These are phyloP conservation scores for Apodemia duryi DNA, from an alignment of 2,888 invertebrate genomes.

Conservation along the genomic window DNA sequence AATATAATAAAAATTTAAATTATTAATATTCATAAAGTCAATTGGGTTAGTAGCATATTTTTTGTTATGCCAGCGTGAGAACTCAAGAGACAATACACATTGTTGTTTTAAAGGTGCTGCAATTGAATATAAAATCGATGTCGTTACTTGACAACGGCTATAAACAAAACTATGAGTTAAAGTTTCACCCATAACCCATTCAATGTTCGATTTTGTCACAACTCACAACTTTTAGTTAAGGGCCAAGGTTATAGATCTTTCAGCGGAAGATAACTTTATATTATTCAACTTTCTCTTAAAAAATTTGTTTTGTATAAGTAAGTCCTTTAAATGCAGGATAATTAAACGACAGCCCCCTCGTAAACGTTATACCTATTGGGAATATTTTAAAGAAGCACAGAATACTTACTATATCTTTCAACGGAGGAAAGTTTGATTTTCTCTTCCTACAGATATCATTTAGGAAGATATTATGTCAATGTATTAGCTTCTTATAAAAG, in stretches of 20 bases:
- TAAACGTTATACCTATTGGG: too few species aligned
- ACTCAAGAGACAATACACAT: constrained; percentile 23
- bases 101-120: constrained; percentile 23
- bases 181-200: constrained; percentile 7
- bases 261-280: too few species aligned
- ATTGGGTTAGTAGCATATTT: neutral
- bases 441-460: too few species aligned
- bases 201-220: neutral
- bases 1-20: neutral
- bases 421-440: too few species aligned
- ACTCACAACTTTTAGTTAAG: neutral
- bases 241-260: neutral
- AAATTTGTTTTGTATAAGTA: too few species aligned
- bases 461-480: too few species aligned
- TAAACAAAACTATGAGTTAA: constrained; percentile 29
- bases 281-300: too few species aligned
- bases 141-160: constrained; percentile 65
- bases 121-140: constrained; percentile 52
- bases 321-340: too few species aligned
- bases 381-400: too few species aligned
- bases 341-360: too few species aligned
- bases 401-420: too few species aligned
- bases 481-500: too few species aligned
- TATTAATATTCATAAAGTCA: constrained; percentile 8
- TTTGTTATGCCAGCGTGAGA: constrained; percentile 26